Conservation (phyloP, 2,797 vertebrate species). For the Taeniopygia guttata region DNA sequence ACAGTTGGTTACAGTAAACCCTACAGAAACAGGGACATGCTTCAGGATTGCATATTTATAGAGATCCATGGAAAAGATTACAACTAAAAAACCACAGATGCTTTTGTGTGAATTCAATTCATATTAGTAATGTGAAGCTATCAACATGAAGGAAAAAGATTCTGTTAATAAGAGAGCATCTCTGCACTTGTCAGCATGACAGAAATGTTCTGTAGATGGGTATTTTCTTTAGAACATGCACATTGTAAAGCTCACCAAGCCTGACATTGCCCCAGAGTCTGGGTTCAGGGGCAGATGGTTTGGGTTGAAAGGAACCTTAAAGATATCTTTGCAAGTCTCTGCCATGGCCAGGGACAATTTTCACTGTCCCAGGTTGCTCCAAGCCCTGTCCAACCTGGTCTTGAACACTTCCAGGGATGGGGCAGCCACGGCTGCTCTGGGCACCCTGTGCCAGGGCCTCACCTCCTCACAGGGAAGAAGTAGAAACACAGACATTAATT, state of each 20-base stretch:
- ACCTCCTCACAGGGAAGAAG: accelerated
- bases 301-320: neutral
- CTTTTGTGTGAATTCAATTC: neutral
- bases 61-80: neutral
- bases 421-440: neutral
- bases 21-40: neutral
- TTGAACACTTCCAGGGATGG: neutral
- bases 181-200: neutral
- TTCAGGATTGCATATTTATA: neutral
- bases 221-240: neutral
- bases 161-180: neutral
- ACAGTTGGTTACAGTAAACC: slow-evolving; percentile 16
- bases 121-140: neutral
- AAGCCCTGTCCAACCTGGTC: accelerated
- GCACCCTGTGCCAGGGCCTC: neutral
- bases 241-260: neutral
- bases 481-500: neutral
- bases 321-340: neutral
- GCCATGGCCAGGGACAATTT: accelerated
- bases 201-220: neutral
- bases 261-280: neutral
- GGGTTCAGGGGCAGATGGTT: neutral
- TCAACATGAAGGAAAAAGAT: neutral
- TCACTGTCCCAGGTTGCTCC: accelerated
- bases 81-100: neutral